Conservation (phyloP, 2,113 vertebrate species). For the Scatophagus argus region DNA sequence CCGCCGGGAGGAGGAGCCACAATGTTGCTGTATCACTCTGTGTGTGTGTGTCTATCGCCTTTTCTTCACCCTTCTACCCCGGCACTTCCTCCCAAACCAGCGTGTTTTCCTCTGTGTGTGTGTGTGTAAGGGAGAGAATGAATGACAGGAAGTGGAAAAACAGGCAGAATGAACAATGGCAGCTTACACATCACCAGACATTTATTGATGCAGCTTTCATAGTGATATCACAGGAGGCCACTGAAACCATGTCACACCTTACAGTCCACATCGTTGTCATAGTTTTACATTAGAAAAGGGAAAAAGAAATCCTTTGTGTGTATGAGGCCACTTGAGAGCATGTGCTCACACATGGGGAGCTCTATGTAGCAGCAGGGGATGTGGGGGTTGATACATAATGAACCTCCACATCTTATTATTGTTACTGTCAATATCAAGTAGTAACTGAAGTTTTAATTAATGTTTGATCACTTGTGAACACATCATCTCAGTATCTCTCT, state of each 20-base stretch:
- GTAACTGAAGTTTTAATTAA: no score
- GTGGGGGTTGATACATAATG: not conserved
- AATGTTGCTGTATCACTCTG: slow-evolving; percentile 30
- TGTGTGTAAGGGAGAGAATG: not conserved
- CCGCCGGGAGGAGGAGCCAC: slow-evolving; percentile 68
- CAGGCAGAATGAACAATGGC: not conserved
- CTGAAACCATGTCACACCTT: not conserved
- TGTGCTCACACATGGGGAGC: not conserved
- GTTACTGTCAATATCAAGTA: no score
- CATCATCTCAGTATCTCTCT: no score
- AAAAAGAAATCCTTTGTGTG: not conserved
- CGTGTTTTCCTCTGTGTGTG: slow-evolving; percentile 4
- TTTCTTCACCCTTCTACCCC: slow-evolving; percentile 13
- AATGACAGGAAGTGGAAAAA: not conserved
- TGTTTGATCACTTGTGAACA: no score
- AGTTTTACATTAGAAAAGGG: not conserved
- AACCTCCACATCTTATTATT: no score
- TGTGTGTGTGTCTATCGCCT: not conserved
- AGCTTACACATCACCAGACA: no score
- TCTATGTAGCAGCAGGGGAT: not conserved
- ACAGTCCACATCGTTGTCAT: no score
- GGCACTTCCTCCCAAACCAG: slow-evolving; percentile 5
- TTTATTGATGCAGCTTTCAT: not conserved
- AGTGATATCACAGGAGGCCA: not conserved
- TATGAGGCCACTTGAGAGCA: not conserved